Evolutionary conservation across 2,888 invertebrate genomes (phyloP).

Genomic region (Eudemis profundana): DNA sequence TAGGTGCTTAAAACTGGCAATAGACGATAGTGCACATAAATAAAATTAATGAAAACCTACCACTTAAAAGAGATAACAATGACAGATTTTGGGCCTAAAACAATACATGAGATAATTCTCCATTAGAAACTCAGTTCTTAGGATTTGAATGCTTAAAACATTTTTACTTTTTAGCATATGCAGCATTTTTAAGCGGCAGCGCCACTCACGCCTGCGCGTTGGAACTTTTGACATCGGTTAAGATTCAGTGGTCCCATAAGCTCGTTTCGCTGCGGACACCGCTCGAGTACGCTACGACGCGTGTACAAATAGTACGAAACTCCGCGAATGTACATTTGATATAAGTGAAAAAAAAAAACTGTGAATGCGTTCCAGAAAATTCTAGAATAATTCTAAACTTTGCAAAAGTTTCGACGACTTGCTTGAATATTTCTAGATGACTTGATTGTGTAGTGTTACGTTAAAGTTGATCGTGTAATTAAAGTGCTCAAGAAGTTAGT

Average conservation of each 20-base stretch:
- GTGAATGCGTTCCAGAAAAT: not conserved
- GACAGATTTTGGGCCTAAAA: constrained; percentile 1
- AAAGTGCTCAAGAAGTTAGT: constrained; percentile 25
- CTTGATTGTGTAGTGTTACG: constrained; percentile 24
- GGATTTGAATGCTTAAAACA: constrained; percentile 35
- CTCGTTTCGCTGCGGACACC: constrained; percentile 16
- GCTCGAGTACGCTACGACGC: not conserved
- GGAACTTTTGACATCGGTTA: constrained; percentile 11
- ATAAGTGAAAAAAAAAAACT: not conserved
- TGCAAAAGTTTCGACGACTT: constrained; percentile 5
- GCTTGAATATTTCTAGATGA: constrained; percentile 10
- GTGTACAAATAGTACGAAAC: constrained; percentile 8
- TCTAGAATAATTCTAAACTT: not conserved
- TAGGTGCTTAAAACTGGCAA: no score
- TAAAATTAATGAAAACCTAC: no score
- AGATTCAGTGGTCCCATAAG: constrained; percentile 31
- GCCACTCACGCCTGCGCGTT: constrained; percentile 34
- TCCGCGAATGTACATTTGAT: constrained; percentile 5
- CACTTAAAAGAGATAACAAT: no score
- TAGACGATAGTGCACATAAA: no score
- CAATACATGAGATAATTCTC: not conserved
- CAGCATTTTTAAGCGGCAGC: constrained; percentile 38
- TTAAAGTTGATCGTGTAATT: constrained; percentile 24
- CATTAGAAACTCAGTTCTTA: constrained; percentile 10
- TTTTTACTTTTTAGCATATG: constrained; percentile 38